Conservation (phyloP, 1,140 invertebrate species). For the Oncopodura yosiiana region DNA sequence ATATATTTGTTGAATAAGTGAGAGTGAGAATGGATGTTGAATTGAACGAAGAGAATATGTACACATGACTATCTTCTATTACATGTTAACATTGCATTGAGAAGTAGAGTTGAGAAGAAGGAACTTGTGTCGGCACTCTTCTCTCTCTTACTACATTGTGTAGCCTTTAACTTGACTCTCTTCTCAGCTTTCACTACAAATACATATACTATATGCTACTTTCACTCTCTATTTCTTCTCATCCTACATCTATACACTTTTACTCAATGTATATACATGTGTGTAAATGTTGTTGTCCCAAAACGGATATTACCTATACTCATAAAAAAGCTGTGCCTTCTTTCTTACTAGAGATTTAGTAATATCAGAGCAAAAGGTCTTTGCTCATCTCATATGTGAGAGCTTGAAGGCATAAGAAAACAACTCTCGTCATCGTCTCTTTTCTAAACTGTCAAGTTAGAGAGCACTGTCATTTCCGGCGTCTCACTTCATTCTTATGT, state of each 20-base stretch:
- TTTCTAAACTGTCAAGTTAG: slow-evolving; percentile 27
- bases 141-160: not conserved
- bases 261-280: not conserved
- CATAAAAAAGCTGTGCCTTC: not conserved
- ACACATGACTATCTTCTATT: no score
- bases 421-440: slow-evolving; percentile 27
- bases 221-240: not conserved
- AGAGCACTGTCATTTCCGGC: slow-evolving; percentile 27
- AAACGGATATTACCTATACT: slow-evolving; percentile 23
- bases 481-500: no score
- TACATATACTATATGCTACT: not conserved
- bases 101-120: no score
- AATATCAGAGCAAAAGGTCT: slow-evolving; percentile 4
- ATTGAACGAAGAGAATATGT: no score
- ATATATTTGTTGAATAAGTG: no score
- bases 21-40: no score
- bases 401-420: slow-evolving; percentile 23
- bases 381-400: slow-evolving; percentile 13
- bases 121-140: not conserved
- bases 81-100: no score
- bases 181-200: no score
- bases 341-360: slow-evolving; percentile 8
- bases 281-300: slow-evolving; percentile 15
- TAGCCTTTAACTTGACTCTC: not conserved
- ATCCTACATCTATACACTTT: not conserved